Conservation (phyloP, 2,113 vertebrate species). For the Paracanthobrama guichenoti region DNA sequence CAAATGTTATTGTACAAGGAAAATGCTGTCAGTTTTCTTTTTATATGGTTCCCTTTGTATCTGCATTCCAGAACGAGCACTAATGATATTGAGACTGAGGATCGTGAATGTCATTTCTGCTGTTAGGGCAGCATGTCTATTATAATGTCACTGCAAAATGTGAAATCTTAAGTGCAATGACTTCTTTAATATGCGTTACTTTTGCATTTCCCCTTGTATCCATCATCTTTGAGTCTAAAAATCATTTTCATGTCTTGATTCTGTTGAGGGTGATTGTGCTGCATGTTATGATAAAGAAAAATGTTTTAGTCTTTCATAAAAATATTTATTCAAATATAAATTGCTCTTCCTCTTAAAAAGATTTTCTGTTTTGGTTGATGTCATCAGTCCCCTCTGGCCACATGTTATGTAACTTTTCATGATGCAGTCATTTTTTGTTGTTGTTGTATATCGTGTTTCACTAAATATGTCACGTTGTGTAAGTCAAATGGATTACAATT, state of each 20-base stretch:
- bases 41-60: neutral
- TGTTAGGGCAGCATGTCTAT: slow-evolving; percentile 2
- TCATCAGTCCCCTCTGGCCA: neutral
- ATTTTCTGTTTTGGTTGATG: neutral
- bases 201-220: neutral
- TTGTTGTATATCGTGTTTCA: neutral
- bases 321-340: neutral
- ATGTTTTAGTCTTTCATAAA: neutral
- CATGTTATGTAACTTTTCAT: neutral
- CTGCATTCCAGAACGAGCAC: neutral
- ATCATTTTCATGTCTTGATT: neutral
- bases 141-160: slow-evolving; percentile 26
- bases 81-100: slow-evolving; percentile 18
- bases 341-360: neutral
- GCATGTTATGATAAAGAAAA: neutral
- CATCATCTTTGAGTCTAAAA: neutral
- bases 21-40: neutral
- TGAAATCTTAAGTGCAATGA: slow-evolving; percentile 14
- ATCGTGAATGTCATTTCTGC: slow-evolving; percentile 26
- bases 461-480: neutral
- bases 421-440: neutral
- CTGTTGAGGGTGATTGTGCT: neutral
- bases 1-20: neutral
- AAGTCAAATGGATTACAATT: neutral
- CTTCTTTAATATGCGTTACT: neutral